Conservation (phyloP, 1,140 invertebrate genomes). For the Hylaeus anthracinus region DNA sequence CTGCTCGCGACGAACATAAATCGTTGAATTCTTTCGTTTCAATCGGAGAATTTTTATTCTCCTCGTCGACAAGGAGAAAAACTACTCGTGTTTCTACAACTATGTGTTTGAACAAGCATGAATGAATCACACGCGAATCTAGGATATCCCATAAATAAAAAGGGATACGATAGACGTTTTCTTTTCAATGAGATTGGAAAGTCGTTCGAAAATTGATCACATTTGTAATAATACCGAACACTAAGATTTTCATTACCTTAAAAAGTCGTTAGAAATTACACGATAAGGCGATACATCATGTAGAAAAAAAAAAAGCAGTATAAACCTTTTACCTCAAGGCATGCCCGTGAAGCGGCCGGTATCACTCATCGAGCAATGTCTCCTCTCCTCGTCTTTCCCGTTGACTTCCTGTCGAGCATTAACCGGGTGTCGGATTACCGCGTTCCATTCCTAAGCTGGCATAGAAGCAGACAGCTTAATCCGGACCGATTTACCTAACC, state of each 20-base stretch:
- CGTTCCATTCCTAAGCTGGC: slow-evolving; percentile 57
- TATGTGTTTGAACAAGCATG: too few relatives aligned
- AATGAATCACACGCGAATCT: too few relatives aligned
- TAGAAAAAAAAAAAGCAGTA: not conserved
- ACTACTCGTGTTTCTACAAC: not conserved
- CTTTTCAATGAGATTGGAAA: too few relatives aligned
- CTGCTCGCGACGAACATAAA: not conserved
- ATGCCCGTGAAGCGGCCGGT: slow-evolving; percentile 27
- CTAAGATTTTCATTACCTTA: not conserved
- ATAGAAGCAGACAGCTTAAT: slow-evolving; percentile 49
- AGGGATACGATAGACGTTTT: too few relatives aligned
- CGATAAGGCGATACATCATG: not conserved
- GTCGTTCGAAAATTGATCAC: too few relatives aligned
- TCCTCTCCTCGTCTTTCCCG: slow-evolving; percentile 16
- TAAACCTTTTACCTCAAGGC: slow-evolving; percentile 5
- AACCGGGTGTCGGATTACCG: slow-evolving; percentile 62
- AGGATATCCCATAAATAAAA: too few relatives aligned
- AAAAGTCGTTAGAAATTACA: not conserved
- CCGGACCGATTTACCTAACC: slow-evolving; percentile 39
- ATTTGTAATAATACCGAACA: too few relatives aligned
- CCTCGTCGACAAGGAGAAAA: not conserved
- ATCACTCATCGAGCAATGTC: slow-evolving; percentile 35
- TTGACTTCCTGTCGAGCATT: slow-evolving; percentile 56
- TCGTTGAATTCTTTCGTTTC: slow-evolving; percentile 19
- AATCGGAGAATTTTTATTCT: slow-evolving; percentile 6